Evolutionary conservation across 2,888 invertebrate species (phyloP), one percentile per base, ranked within the genome.

Genomic region (Ochropleura plecta): DNA sequence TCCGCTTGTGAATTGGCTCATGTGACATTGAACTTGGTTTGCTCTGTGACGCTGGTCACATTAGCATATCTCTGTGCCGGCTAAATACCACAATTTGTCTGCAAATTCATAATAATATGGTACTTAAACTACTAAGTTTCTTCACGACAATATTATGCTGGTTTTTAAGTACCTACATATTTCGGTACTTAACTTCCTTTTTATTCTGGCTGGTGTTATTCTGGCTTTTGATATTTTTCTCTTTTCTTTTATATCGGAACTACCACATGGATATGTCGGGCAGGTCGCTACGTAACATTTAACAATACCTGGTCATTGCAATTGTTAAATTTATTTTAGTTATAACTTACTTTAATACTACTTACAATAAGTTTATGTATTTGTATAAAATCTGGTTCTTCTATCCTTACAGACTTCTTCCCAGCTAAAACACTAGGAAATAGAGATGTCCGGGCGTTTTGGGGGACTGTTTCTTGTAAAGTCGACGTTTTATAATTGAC

Each of bases 1-100:
- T 44, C 53, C 44, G 44, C 70, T 83, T 73, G 30, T 63, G 48
- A 20, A 8, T 42, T 42, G 44, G 0, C 4, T 12, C 0, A 42
- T 30, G 59, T 71, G 83, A 68, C 81, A 73, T 83, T 83, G 86
- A 81, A 86, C 81, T 81, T 79, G 70, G 76, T 75, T 49, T 46
- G 66, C 66, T 74, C 44, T 62, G 63, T 76, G 76, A 69, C 75
- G 63, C 62, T 20, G 30, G 16, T 64, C 66, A 59, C 66, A 78
- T 85, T 85, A 81, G 77, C 79, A 79, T 81, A 84, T 74, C 71
- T 79, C 16, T 75, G 51, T 57, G 65, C 67, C 48, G 46, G 46
- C 48, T 62, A 81, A 63, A 82, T 63, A 79, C 40, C 40, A 66
- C 40, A 67, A 67, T 75, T 68, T 75, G 40, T 64, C 81, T 79